Base-by-base conservation (phyloP, 2,797 vertebrate genomes). In the Sebastes oblongus region DNA sequence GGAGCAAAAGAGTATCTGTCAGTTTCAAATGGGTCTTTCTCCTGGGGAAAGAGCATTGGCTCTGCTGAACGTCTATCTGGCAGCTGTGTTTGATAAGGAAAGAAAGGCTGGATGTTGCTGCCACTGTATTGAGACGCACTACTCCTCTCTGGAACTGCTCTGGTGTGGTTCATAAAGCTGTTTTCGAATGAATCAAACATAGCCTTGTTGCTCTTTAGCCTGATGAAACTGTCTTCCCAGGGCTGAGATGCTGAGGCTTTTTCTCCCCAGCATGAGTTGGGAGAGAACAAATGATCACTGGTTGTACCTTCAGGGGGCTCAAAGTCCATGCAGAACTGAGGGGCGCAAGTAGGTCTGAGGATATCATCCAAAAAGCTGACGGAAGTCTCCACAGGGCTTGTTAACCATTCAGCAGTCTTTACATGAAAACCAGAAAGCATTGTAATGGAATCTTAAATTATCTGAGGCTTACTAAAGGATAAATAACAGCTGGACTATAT, bases 401-500 rank as follows among this genome's bases (percentile, higher is more conserved):
- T 42, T 6, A 66, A 75, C 86, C 89, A 93, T n/a, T 86, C 80
- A 72, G 76, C 13, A 29, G 67, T 62, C 94, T 95, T 77, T 13
- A 83, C 25, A 85, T 58, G 52, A 88, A 80, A 92, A 94, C 6
- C 62, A 77, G 12, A 80, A 32, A 78, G n/a, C 16, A 75, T 32
- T 62, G 20, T 25, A 27, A 52, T 3, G 27, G 0, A 72, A 71
- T 29, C 1, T 54, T 27, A 66, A 39, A 50, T 59, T 8, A 71
- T 62, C 13, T 29, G 12, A 25, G 16, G 2, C 71, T 50, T 50
- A 62, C 27, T n/a, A 29, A 71, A 65, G 7, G 5, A 36, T 18
- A 10, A 5, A 67, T 4, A n/a, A 59, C 8, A 65, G 24, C 46
- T 75, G 12, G 12, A 20, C 2, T 1, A 32, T 16, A 42, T 60